Conservation (phyloP, 2,797 vertebrate genomes). For the Rhyacichthys aspro region DNA sequence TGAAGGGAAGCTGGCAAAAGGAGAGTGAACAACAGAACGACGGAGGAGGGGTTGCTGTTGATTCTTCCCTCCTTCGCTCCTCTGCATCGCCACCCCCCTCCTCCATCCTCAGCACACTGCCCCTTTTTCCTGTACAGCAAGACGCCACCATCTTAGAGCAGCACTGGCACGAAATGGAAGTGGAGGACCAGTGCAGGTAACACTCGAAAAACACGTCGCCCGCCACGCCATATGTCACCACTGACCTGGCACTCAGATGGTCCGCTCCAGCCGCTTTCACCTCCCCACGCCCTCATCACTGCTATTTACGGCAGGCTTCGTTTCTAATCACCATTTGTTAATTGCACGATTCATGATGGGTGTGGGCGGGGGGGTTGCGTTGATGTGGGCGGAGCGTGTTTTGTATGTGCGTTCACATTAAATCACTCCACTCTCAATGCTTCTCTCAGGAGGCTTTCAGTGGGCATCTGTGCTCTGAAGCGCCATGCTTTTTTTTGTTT, state of each 20-base stretch:
- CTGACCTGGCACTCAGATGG: conserved; percentile 26
- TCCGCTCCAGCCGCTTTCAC: conserved; percentile 24
- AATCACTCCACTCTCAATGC: conserved; percentile 76
- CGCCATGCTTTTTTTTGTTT: conserved; percentile 63
- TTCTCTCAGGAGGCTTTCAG: conserved; percentile 71
- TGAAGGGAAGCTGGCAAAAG: conserved; percentile 68
- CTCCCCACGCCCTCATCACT: conserved; percentile 19
- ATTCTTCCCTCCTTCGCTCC: conserved; percentile 75
- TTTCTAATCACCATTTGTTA: conserved; percentile 80
- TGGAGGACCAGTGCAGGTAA: conserved; percentile 80
- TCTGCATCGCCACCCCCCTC: conserved; percentile 71
- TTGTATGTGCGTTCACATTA: conserved; percentile 71
- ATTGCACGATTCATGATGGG: conserved; percentile 74
- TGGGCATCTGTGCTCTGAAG: conserved; percentile 77
- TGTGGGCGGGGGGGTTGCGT: conserved; percentile 40
- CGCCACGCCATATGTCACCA: conserved; percentile 29
- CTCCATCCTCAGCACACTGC: conserved; percentile 76
- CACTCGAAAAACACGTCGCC: conserved; percentile 49
- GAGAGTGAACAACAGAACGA: conserved; percentile 68
- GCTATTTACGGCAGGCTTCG: conserved; percentile 17
- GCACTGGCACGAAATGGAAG: conserved; percentile 84
- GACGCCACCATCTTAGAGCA: conserved; percentile 85
- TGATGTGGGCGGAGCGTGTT: conserved; percentile 64
- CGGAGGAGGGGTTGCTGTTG: conserved; percentile 75
- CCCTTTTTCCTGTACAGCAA: conserved; percentile 76